These are phyloP conservation scores for Drosophila asahinai DNA, from an alignment of 1,140 invertebrate genomes.

Conservation along the genomic window DNA sequence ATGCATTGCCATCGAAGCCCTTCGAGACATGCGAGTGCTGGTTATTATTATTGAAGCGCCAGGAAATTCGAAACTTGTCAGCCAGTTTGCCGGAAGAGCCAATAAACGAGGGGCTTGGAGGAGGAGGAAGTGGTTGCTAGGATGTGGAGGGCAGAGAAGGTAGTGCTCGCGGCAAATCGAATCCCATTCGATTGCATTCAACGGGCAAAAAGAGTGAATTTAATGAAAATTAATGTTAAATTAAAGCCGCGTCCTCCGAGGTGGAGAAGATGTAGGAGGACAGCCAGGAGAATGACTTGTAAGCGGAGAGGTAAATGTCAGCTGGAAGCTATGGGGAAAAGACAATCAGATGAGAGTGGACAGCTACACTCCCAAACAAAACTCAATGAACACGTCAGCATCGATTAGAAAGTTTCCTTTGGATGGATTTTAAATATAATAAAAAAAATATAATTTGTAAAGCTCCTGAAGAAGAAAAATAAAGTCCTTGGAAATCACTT, in stretches of 20 bases:
- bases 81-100: constrained; percentile 44
- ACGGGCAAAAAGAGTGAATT: constrained; percentile 34
- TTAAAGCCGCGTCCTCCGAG: background rate
- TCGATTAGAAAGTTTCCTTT: background rate
- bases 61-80: constrained; percentile 81
- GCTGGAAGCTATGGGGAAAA: too few species aligned
- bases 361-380: background rate
- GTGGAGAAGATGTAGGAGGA: background rate
- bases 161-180: constrained; percentile 64
- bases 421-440: too few species aligned
- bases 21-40: constrained; percentile 29
- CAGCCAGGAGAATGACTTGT: too few species aligned
- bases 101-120: constrained; percentile 9
- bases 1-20: constrained; percentile 8
- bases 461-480: too few species aligned
- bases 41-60: constrained; percentile 60
- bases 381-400: constrained; percentile 5
- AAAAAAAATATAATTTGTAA: too few species aligned
- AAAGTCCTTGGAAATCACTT: too few species aligned
- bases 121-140: background rate
- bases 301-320: too few species aligned
- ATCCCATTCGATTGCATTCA: constrained; percentile 59
- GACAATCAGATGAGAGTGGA: constrained; percentile 1
- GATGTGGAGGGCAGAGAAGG: background rate
- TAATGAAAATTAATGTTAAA: constrained; percentile 20